Conservation (phyloP, 2,113 vertebrate genomes). For the Nothocercus nigrocapillus region DNA sequence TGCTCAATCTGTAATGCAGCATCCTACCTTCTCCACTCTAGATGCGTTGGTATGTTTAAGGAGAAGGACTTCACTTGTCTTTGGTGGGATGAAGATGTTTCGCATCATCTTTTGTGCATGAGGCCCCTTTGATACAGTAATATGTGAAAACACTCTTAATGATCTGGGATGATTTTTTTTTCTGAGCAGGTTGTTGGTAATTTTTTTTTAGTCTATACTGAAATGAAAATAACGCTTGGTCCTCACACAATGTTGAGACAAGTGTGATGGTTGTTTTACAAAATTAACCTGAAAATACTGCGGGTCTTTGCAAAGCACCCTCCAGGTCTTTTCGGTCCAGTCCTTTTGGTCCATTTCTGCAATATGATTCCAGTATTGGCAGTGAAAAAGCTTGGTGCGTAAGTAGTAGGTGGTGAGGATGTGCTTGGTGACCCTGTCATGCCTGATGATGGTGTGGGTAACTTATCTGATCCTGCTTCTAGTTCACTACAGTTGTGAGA, state of each 20-base stretch:
- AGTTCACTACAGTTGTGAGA: not conserved
- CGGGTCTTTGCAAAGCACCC: not conserved
- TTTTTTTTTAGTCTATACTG: not conserved
- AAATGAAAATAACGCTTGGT: not conserved
- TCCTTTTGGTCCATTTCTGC: not conserved
- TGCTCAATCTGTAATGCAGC: not conserved
- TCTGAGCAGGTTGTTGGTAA: not conserved
- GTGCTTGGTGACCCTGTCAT: not conserved
- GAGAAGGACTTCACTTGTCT: not conserved
- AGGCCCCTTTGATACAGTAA: not conserved
- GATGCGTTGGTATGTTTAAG: not conserved
- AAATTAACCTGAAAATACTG: not conserved
- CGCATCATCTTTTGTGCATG: not conserved
- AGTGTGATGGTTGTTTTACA: not conserved
- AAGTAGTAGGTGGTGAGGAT: not conserved
- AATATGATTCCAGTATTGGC: fast-evolving
- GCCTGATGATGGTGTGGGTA: not conserved
- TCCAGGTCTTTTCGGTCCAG: not conserved
- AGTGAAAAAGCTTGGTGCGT: not conserved
- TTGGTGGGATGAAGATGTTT: not conserved
- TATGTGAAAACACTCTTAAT: not conserved
- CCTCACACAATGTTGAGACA: not conserved
- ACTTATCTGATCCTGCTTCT: not conserved
- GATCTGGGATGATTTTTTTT: not conserved
- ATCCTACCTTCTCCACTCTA: not conserved